These are phyloP conservation scores for Myoxocephalus aenaeus DNA, from an alignment of 2,797 vertebrate genomes.

Conservation along the genomic window DNA sequence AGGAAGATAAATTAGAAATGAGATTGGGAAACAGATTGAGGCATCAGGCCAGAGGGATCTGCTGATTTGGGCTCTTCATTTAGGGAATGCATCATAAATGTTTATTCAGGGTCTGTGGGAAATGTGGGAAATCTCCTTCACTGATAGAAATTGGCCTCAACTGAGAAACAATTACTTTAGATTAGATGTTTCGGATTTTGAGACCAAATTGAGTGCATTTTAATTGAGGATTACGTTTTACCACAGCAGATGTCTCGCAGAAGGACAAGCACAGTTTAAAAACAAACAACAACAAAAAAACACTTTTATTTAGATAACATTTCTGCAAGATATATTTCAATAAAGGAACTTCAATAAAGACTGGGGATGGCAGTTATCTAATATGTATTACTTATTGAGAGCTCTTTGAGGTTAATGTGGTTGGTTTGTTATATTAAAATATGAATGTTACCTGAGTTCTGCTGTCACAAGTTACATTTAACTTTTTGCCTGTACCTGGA, in stretches of 20 bases:
- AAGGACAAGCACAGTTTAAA: background rate
- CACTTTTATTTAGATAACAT: background rate
- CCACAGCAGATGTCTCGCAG: slow-evolving; percentile 9
- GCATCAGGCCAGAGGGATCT: slow-evolving; percentile 57
- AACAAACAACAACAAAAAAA: background rate
- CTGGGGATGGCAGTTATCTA: no score
- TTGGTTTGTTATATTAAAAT: no score
- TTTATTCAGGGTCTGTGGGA: slow-evolving; percentile 24
- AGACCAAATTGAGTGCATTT: slow-evolving; percentile 25
- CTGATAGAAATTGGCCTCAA: slow-evolving; percentile 48
- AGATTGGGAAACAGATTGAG: slow-evolving; percentile 64
- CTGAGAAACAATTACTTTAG: slow-evolving; percentile 45
- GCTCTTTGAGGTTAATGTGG: no score
- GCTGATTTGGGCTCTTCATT: slow-evolving; percentile 63
- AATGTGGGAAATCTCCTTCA: slow-evolving; percentile 35
- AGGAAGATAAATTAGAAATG: slow-evolving; percentile 70
- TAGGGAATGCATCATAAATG: slow-evolving; percentile 64
- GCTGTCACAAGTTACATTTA: no score
- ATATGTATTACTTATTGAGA: no score
- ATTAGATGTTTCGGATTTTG: slow-evolving; percentile 42
- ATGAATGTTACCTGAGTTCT: no score
- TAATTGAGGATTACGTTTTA: slow-evolving; percentile 11
- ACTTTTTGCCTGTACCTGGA: no score
- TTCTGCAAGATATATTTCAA: no score
- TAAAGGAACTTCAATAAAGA: no score